Conservation (phyloP, 2,888 invertebrate genomes). For the Bimastos eiseni region DNA sequence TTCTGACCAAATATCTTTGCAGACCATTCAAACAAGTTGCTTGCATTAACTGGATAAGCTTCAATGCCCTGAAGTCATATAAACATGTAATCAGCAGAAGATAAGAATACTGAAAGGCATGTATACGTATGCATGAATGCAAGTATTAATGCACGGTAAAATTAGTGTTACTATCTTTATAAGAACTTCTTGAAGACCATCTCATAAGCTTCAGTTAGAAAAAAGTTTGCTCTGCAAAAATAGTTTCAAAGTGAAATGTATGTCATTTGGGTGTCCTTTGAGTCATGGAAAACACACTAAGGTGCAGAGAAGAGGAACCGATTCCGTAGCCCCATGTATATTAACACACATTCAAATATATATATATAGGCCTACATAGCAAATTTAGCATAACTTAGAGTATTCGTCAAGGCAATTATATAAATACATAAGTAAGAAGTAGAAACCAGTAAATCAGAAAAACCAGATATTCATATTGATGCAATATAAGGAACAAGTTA, state of each 20-base stretch:
- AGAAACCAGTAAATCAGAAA: not conserved
- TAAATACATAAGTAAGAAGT: not conserved
- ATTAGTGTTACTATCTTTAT: no score
- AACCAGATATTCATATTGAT: not conserved
- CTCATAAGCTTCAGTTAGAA: no score
- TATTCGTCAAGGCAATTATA: not conserved
- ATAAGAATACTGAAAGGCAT: not conserved
- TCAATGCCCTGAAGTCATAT: constrained; percentile 52
- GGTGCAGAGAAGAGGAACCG: no score
- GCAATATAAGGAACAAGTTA: not conserved
- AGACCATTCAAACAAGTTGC: constrained; percentile 58
- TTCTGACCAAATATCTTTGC: constrained; percentile 55
- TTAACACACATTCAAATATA: no score
- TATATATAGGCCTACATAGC: no score
- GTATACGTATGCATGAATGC: not conserved
- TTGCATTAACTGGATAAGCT: constrained; percentile 51
- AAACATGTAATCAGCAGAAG: not conserved
- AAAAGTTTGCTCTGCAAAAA: no score
- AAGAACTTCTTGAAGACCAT: no score
- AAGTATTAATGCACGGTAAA: not conserved
- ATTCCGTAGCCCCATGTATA: no score
- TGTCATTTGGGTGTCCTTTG: no score
- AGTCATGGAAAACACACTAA: no score
- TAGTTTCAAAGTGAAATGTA: no score
- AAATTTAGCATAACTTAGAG: not conserved